These are phyloP conservation scores for Coranthus polyacanthus DNA, from an alignment of 2,797 vertebrate species.

Conservation along the genomic window DNA sequence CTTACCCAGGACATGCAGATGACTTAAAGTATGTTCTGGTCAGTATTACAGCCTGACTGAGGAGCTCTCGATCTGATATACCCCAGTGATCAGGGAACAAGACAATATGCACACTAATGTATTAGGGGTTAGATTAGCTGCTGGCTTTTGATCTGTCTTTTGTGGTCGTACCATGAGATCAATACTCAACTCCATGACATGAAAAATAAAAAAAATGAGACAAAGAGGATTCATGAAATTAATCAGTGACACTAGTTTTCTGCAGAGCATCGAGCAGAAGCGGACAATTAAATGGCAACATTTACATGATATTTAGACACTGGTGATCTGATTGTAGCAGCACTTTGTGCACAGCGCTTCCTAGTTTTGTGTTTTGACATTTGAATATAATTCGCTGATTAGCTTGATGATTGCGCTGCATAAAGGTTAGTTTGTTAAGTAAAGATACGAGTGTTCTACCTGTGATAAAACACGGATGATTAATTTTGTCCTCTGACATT, in stretches of 20 bases:
- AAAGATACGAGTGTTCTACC: slow-evolving; percentile 21
- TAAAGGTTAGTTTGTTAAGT: slow-evolving; percentile 52
- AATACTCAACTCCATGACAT: neutral
- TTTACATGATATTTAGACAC: slow-evolving; percentile 41
- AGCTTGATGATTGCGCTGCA: slow-evolving; percentile 24
- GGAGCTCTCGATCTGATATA: too few species aligned
- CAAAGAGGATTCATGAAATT: neutral
- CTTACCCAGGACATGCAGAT: slow-evolving; percentile 3
- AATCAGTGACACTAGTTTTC: too few species aligned
- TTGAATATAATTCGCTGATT: slow-evolving; percentile 49
- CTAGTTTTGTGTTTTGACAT: slow-evolving; percentile 47
- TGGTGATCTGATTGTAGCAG: slow-evolving; percentile 21
- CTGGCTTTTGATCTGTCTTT: slow-evolving; percentile 9
- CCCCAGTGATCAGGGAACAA: neutral
- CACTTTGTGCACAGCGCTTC: slow-evolving; percentile 17
- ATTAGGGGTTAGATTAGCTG: neutral
- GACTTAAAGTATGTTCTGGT: neutral
- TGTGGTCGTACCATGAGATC: too few species aligned
- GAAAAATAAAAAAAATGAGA: neutral
- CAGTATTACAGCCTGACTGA: too few species aligned
- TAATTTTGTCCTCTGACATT: slow-evolving; percentile 18
- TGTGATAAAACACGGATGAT: slow-evolving; percentile 16
- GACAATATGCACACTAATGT: too few species aligned
- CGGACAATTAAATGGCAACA: slow-evolving; percentile 49
- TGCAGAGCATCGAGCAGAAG: too few species aligned